Conservation (phyloP, 2,113 vertebrate species). For the Sturnus vulgaris region DNA sequence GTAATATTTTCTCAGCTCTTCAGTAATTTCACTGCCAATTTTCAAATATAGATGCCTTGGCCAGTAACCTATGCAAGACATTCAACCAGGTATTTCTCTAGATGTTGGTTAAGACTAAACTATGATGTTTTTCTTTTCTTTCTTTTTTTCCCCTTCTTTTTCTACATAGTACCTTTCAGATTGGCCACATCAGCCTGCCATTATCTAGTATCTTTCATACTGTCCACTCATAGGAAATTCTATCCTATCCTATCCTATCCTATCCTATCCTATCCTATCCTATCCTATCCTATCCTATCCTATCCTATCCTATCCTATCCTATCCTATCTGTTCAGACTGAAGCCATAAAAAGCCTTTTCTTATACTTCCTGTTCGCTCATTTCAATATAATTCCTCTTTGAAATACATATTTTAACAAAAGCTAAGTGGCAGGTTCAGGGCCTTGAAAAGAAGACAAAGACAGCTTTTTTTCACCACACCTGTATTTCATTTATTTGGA, state of each 20-base stretch:
- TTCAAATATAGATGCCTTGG: background rate
- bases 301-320: too few species aligned
- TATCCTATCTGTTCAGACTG: background rate
- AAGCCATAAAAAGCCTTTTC: background rate
- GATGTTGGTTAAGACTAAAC: background rate
- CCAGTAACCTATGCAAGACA: background rate
- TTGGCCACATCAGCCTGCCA: background rate
- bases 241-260: background rate
- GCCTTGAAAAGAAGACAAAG: background rate
- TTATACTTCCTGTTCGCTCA: background rate
- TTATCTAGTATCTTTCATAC: background rate
- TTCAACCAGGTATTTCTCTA: background rate
- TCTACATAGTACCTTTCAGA: background rate
- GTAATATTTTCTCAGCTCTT: background rate
- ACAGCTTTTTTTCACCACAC: background rate
- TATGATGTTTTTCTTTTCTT: background rate
- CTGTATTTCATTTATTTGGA: background rate
- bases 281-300: too few species aligned
- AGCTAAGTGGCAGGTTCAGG: background rate
- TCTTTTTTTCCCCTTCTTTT: fast-evolving
- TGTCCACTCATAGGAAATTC: background rate
- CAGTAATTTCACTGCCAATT: background rate
- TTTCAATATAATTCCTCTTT: background rate
- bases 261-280: too few species aligned
- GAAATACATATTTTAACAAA: background rate